Conservation (phyloP, 2,797 vertebrate genomes). For the Hybognathus amarus region DNA sequence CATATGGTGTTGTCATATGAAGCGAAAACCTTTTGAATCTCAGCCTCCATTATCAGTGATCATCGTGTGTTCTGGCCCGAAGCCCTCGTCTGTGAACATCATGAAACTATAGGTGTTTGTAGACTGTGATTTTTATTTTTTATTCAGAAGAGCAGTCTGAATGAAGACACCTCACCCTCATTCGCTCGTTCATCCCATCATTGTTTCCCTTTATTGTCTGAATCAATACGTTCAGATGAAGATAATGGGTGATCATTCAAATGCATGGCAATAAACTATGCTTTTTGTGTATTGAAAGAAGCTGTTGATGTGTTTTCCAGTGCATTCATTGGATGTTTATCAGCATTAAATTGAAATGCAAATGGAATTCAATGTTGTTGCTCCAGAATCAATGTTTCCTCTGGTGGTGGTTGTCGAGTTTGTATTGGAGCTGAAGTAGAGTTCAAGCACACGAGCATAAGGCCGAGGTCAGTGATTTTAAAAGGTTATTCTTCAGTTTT, state of each 20-base stretch:
- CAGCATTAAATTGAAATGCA: constrained; percentile 68
- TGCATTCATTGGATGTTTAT: constrained; percentile 62
- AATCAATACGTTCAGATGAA: constrained; percentile 13
- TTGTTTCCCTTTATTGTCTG: constrained; percentile 3
- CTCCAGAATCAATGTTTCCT: constrained; percentile 68
- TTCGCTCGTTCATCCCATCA: background rate
- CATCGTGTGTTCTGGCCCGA: background rate
- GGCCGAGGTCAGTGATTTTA: background rate
- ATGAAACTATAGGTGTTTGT: background rate
- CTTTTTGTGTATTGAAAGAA: constrained; percentile 8
- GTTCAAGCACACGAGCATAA: background rate
- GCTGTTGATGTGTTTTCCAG: background rate
- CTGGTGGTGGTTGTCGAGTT: constrained; percentile 1
- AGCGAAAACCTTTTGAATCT: constrained; percentile 1
- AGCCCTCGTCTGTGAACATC: background rate
- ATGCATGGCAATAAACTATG: constrained; percentile 2
- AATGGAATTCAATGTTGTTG: constrained; percentile 61
- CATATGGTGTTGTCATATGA: constrained; percentile 35
- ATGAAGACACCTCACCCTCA: background rate
- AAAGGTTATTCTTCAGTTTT: constrained; percentile 11
- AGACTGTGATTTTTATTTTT: background rate
- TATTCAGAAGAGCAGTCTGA: background rate
- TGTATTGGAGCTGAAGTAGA: background rate
- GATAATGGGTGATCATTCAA: constrained; percentile 30
- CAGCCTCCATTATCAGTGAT: background rate